Percentiles rank a stretch among this genome's conserved stretches.
Evolutionary conservation across 2,888 invertebrate species (phyloP).

Genomic region (Antheraea yamamai): DNA sequence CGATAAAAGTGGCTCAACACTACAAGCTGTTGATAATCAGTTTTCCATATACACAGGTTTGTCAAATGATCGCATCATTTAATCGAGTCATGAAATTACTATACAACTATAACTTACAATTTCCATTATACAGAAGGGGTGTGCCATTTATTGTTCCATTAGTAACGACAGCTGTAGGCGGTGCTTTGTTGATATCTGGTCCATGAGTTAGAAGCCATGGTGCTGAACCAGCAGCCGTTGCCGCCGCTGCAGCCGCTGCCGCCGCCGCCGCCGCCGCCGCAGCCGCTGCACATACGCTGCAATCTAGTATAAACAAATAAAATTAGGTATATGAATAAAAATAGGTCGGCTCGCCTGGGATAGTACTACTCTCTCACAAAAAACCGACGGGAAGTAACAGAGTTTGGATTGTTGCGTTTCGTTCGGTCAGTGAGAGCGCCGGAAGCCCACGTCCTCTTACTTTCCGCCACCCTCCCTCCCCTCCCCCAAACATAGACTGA

Average conservation of each 20-base stretch:
- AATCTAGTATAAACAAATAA: constrained; percentile 53
- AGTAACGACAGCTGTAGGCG: constrained; percentile 22
- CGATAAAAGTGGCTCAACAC: background rate
- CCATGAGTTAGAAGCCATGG: constrained; percentile 58
- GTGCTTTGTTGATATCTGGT: constrained; percentile 49
- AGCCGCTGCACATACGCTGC: constrained; percentile 76
- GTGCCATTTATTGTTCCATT: constrained; percentile 30
- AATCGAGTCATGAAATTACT: background rate
- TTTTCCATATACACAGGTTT: no score
- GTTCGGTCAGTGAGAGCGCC: no score
- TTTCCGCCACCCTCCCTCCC: no score
- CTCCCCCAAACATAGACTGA: no score
- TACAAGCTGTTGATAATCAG: background rate
- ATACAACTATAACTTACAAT: constrained; percentile 46
- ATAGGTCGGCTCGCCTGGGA: no score
- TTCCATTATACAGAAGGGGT: constrained; percentile 50
- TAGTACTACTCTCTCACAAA: no score
- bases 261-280: constrained; percentile 75
- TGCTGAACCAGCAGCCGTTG: constrained; percentile 61
- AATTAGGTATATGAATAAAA: background rate
- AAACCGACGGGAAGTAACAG: no score
- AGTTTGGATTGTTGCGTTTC: no score
- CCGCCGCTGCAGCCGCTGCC: constrained; percentile 73
- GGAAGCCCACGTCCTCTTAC: no score
- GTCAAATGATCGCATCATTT: background rate